Conservation (phyloP, 2,888 invertebrate genomes). For the Mesorhabditis belari region DNA sequence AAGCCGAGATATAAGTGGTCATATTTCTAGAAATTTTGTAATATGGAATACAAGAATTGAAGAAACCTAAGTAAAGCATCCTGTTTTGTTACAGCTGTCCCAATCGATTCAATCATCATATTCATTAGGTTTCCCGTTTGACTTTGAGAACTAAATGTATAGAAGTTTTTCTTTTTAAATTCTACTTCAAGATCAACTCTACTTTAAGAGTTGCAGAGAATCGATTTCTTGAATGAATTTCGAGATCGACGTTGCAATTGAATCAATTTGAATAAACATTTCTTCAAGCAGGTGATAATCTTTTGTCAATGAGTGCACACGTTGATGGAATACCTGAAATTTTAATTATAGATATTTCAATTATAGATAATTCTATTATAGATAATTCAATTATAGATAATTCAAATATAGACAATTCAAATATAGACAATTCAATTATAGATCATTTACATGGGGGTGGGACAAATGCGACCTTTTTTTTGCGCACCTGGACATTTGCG, state of each 20-base stretch:
- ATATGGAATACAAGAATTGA: no score
- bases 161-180: neutral
- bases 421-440: no score
- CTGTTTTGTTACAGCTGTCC: neutral
- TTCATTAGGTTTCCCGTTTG: neutral
- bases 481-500: no score
- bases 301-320: neutral
- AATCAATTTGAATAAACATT: neutral
- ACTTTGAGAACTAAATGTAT: neutral
- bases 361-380: no score
- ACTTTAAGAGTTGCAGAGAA: neutral
- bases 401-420: no score
- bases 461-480: no score
- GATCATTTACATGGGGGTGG: no score
- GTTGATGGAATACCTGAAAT: neutral
- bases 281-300: neutral
- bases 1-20: slow-evolving; percentile 22
- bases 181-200: no score
- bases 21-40: no score
- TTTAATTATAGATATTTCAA: no score
- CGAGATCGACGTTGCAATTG: neutral
- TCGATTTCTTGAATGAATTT: neutral
- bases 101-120: neutral
- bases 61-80: neutral
- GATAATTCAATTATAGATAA: no score